Conservation (phyloP, 2,797 vertebrate species). For the Artibeus jamaicensis region DNA sequence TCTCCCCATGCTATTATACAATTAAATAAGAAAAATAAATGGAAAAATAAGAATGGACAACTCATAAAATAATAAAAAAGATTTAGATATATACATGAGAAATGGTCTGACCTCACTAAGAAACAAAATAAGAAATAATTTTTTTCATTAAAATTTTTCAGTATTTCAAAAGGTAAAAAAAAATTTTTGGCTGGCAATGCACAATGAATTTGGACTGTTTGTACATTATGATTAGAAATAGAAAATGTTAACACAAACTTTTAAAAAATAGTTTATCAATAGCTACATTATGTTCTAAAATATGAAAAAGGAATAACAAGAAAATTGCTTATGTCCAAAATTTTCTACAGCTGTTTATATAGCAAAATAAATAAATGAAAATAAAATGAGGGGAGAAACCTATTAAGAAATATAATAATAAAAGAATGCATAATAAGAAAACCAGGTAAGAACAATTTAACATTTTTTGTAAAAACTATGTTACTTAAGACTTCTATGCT, state of each 20-base stretch:
- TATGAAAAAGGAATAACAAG: background rate
- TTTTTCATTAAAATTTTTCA: constrained; percentile 34
- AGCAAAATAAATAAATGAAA: constrained; percentile 20
- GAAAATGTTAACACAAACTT: background rate
- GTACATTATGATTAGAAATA: background rate
- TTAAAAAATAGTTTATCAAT: background rate
- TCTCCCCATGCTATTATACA: background rate
- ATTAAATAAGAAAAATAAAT: background rate
- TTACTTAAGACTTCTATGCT: background rate
- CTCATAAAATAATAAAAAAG: constrained; percentile 8
- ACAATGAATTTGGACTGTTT: background rate
- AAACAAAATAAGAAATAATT: background rate
- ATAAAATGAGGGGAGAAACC: background rate
- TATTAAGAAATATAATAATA: background rate
- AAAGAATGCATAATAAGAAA: constrained; percentile 18
- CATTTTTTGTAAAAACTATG: background rate
- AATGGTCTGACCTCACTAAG: background rate
- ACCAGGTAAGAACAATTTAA: background rate
- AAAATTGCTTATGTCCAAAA: background rate
- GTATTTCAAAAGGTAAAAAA: background rate
- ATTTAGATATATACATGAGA: background rate
- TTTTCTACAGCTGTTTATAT: background rate
- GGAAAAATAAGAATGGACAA: background rate
- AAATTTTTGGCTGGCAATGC: background rate
- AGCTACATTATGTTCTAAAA: constrained; percentile 27